These are phyloP conservation scores for Zoroaster sp. DNA, from an alignment of 53 echinoderm and acorn worm species.

Conservation along the genomic window DNA sequence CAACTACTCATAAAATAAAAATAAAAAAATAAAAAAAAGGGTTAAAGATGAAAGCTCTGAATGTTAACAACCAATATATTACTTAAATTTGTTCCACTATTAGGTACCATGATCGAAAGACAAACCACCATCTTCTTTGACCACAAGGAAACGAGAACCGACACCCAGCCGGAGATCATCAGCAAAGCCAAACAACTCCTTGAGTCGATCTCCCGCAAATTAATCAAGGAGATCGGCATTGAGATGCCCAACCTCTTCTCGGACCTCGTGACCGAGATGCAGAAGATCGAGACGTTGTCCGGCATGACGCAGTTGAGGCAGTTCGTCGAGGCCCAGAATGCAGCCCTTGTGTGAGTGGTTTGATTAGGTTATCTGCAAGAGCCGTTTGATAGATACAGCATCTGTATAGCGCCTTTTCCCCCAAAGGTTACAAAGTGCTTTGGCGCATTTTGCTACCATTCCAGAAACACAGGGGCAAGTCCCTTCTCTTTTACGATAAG, in stretches of 20 bases:
- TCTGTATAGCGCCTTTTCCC: too few relatives aligned
- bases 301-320: slow-evolving; percentile 4
- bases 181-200: slow-evolving; percentile 36
- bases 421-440: too few relatives aligned
- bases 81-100: neutral
- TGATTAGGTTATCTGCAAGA: neutral
- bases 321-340: neutral
- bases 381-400: neutral
- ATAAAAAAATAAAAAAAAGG: too few relatives aligned
- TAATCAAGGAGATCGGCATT: neutral
- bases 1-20: too few relatives aligned
- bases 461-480: too few relatives aligned
- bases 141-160: slow-evolving; percentile 14
- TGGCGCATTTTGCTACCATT: too few relatives aligned
- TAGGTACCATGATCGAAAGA: slow-evolving; percentile 35
- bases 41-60: too few relatives aligned
- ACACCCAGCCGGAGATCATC: slow-evolving; percentile 14
- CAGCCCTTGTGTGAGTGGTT: slow-evolving; percentile 3
- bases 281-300: neutral
- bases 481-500: too few relatives aligned
- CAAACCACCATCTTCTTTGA: slow-evolving; percentile 67
- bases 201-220: slow-evolving; percentile 6
- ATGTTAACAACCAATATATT: neutral
- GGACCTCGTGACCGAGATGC: slow-evolving; percentile 52
- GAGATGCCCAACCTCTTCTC: slow-evolving; percentile 69